Percentiles rank a stretch among this genome's conserved stretches.
Evolutionary conservation across 1,140 invertebrate genomes (phyloP).

Genomic region (Pomphorhynchus laevis): DNA sequence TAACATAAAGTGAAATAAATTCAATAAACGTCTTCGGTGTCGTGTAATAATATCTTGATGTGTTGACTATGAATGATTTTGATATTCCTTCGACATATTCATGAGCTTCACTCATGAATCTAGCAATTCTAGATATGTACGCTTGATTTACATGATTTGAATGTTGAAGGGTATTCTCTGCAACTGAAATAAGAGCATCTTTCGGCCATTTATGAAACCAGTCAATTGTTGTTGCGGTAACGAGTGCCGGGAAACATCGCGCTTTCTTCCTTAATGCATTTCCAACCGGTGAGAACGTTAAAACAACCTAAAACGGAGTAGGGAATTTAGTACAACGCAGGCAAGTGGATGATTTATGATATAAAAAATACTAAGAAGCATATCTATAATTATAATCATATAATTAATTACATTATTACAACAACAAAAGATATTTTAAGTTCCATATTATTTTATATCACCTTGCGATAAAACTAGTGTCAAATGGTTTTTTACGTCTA

Average conservation of each 20-base stretch:
- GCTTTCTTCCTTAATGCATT: slow-evolving; percentile 29
- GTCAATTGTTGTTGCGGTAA: slow-evolving; percentile 73
- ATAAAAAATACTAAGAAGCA: too few species aligned
- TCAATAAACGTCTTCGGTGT: slow-evolving; percentile 10
- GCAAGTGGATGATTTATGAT: too few species aligned
- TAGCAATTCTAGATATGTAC: too few species aligned
- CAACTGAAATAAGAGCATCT: slow-evolving; percentile 62
- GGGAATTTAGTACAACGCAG: too few species aligned
- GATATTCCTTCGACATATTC: slow-evolving; percentile 8
- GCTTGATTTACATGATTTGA: not conserved
- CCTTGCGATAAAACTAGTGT: too few species aligned
- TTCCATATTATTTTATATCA: too few species aligned
- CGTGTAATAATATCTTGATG: slow-evolving; percentile 8
- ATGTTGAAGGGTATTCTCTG: not conserved
- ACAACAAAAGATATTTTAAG: too few species aligned
- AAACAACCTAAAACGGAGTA: too few species aligned
- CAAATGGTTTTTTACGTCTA: too few species aligned
- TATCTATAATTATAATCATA: too few species aligned
- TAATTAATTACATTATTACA: too few species aligned
- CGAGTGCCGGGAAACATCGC: slow-evolving; percentile 57
- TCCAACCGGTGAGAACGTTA: slow-evolving; percentile 17
- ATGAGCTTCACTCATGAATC: slow-evolving; percentile 8
- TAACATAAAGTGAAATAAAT: not conserved
- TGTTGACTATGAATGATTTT: slow-evolving; percentile 3
- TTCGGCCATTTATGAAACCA: slow-evolving; percentile 89